Percentiles rank a stretch among this genome's conserved stretches.
Conservation (phyloP, 2,113 vertebrate species). For the Poicephalus gulielmi region DNA sequence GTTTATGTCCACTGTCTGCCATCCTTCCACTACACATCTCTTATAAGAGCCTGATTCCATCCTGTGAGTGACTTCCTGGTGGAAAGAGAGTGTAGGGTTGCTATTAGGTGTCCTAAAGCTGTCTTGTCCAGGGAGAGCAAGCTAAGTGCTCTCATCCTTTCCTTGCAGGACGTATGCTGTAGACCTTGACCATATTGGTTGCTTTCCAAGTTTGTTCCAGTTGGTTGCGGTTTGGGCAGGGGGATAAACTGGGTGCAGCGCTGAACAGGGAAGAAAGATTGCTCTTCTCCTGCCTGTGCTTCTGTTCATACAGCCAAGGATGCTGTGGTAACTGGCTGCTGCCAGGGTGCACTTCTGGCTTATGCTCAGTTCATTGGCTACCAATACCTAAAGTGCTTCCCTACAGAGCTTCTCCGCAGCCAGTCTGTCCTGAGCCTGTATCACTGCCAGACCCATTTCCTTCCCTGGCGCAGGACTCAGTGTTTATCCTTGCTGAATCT, state of each 20-base stretch:
- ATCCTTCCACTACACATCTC: neutral
- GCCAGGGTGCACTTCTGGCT: neutral
- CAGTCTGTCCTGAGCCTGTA: neutral
- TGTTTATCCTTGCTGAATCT: neutral
- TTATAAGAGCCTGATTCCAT: neutral
- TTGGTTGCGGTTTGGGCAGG: neutral
- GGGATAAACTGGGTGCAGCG: neutral
- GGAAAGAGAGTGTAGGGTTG: neutral
- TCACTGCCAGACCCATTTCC: neutral
- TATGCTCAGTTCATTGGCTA: neutral
- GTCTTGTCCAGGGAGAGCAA: neutral
- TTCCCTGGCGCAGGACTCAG: neutral
- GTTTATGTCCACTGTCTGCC: neutral
- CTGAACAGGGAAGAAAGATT: neutral
- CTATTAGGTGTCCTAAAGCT: neutral
- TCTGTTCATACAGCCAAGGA: neutral
- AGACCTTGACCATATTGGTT: neutral
- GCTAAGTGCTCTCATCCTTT: neutral
- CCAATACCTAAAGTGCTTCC: neutral
- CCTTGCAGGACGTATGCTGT: neutral
- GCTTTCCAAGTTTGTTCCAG: neutral
- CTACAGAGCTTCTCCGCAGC: neutral
- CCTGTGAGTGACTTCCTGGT: neutral
- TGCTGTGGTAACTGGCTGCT: neutral
- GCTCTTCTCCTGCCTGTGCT: neutral